phyloP scores from a whole-genome alignment of 1,140 invertebrate species.

The Psix sp. region DNA sequence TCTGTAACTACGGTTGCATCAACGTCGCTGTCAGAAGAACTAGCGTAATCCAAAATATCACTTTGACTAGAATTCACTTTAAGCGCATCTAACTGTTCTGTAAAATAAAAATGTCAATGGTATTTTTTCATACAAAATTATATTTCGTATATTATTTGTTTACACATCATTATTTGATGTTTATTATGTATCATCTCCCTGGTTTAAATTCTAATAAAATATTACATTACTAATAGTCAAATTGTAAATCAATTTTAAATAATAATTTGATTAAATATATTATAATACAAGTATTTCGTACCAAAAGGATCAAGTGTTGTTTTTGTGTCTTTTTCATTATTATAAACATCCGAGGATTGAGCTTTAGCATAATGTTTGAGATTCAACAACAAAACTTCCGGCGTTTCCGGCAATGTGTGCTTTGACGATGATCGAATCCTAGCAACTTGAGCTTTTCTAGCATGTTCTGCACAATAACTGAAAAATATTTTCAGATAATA shows the following conservation, averaged over 20 bases:
- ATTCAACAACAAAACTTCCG: conserved; percentile 79
- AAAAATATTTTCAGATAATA: background rate
- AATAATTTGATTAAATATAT: conserved; percentile 4
- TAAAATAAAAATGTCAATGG: no score
- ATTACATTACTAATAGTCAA: no score
- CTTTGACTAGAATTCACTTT: conserved; percentile 78
- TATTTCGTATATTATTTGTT: no score
- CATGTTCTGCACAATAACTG: conserved; percentile 83
- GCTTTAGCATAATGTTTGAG: conserved; percentile 78
- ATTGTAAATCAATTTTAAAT: no score
- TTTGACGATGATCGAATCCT: conserved; percentile 79
- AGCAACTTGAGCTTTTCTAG: conserved; percentile 79
- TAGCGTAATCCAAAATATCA: conserved; percentile 83
- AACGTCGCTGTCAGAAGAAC: conserved; percentile 85
- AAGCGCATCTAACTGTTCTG: conserved; percentile 80
- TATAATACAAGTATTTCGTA: conserved; percentile 64
- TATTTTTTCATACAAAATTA: no score
- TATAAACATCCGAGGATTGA: conserved; percentile 63
- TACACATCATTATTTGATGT: no score
- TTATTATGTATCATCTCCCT: no score
- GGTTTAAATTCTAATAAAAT: no score
- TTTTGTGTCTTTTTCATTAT: conserved; percentile 67
- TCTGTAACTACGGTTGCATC: conserved; percentile 81
- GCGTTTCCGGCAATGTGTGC: conserved; percentile 78
- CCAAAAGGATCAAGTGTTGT: conserved; percentile 79